A percentile compares a stretch with the other conserved stretches of the same genome.
Evolutionary conservation across 2,797 vertebrate species (phyloP).

Genomic region (Crotalus adamanteus): DNA sequence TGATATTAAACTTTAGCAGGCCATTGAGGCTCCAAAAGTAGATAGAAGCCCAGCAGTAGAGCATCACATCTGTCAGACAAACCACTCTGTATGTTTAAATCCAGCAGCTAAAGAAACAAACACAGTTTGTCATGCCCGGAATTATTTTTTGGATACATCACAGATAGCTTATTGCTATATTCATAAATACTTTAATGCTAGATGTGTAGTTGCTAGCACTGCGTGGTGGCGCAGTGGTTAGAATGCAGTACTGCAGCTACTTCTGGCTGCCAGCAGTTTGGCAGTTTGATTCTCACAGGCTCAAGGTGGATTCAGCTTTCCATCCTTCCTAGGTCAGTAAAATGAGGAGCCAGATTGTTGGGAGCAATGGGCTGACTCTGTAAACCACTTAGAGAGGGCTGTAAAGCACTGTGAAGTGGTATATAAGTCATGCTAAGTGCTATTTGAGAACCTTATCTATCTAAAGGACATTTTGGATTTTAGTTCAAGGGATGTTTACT

Average conservation of each 20-base stretch:
- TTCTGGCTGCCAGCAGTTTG: too few relatives aligned
- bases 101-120: slow-evolving; percentile 75
- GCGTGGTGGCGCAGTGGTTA: too few relatives aligned
- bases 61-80: slow-evolving; percentile 70
- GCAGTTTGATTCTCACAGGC: too few relatives aligned
- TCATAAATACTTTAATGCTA: fast-evolving
- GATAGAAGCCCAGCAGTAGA: background rate
- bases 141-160: fast-evolving
- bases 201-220: background rate
- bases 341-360: too few relatives aligned
- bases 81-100: slow-evolving; percentile 85
- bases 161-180: fast-evolving
- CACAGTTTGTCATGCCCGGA: background rate
- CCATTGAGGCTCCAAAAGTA: background rate
- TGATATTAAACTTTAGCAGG: background rate
- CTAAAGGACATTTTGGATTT: background rate
- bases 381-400: too few relatives aligned
- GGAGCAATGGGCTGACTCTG: too few relatives aligned
- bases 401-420: too few relatives aligned
- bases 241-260: too few relatives aligned
- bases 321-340: too few relatives aligned
- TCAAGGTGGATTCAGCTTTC: too few relatives aligned
- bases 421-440: too few relatives aligned
- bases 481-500: background rate
- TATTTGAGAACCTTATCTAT: background rate